Base-by-base conservation (phyloP, 1,140 invertebrate species). In the Armadillidium nasatum region DNA sequence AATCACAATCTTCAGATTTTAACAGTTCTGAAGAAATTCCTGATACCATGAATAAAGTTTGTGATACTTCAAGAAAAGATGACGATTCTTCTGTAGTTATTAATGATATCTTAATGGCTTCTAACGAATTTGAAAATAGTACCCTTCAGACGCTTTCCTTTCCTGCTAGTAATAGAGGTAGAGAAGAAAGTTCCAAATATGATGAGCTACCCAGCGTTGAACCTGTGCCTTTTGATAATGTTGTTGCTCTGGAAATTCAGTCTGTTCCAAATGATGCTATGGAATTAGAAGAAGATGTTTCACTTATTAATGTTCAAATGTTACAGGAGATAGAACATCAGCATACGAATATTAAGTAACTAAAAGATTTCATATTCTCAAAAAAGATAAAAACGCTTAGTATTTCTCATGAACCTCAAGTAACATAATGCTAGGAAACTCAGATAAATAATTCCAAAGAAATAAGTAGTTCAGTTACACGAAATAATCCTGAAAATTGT, bases 251-350 rank as follows among this genome's bases (percentile, higher is more conserved):
- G 7, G 50, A 60, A 19, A 60, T 60, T 60, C 50, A 60, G 19
- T 60, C 50, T 60, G 50, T 60, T 19, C 11, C 50, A 15, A 60
- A 60, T 60, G 50, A 60, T 15, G 4, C 50, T 19, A 60, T 60
- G 50, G 50, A 60, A 60, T 60, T 60, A 19, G 50, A 60, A 60
- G 50, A 60, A 60, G 50, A 60, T 19, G 50, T 60, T 19, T 60
- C 50, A 7, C 50, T 60, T 19, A 60, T 60, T 60, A 60, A 60
- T 7, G 50, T 60, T 2, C 50, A 60, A 7, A 60, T 60, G 50
- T 60, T 60, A 60, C 11, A 60, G 19, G 50, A 60, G 11, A 60
- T 60, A 3, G 33, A 33, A 6, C 33, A 33, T 33, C 33, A 33
- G 6, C 33, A 33, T 33, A 33, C 33, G 6, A 33, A 33, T 6